Evolutionary conservation across 37 sponge, comb jelly and placozoan genomes (phyloP), one percentile per base, ranked within the genome.

Genomic region (Aphrocallistes beatrix): DNA sequence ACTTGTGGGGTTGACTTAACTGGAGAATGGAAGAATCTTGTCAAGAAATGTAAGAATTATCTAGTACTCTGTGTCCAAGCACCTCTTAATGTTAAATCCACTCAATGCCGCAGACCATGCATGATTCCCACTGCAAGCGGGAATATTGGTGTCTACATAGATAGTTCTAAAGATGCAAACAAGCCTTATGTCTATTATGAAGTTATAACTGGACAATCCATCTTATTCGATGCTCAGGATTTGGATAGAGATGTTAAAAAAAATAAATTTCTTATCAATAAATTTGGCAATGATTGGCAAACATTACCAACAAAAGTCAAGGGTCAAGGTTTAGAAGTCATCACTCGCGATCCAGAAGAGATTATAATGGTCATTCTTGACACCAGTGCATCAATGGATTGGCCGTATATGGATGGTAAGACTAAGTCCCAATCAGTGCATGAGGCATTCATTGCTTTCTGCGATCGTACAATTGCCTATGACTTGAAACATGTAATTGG

Each of bases 401-500:
- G 8, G 28, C 75, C 75, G 6, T 60, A 60, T 13, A 21, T 60
- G 32, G 75, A 60, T 30, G 75, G 75, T 21, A 60, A 60, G 34
- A 28, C 75, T 13, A 60, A 60, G 75, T 60, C 3, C 75, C 75
- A 86, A n/a, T 38, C 81, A 10, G 86, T 81, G 1, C 38, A 50
- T 38, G 34, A 39, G 37, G 39, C 38, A 36, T 86, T 86, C 47
- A 9, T 25, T 37, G 86, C 81, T 0, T 86, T 86, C 39, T 60
- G 81, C 40, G 38, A 81, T 0, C 13, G 86, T 0, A 86, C 37
- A 21, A 86, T 51, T 38, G 86, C 86, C 37, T 81, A 45, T 37
- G 81, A 47, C 32, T 30, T 81, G 36, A 86, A 86, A 28, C 75
- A 60, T 30, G 75, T 60, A 30, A 60, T 60, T 19, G 75, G 75